Conservation (phyloP, 2,888 invertebrate species). For the Stomorhina lunata region DNA sequence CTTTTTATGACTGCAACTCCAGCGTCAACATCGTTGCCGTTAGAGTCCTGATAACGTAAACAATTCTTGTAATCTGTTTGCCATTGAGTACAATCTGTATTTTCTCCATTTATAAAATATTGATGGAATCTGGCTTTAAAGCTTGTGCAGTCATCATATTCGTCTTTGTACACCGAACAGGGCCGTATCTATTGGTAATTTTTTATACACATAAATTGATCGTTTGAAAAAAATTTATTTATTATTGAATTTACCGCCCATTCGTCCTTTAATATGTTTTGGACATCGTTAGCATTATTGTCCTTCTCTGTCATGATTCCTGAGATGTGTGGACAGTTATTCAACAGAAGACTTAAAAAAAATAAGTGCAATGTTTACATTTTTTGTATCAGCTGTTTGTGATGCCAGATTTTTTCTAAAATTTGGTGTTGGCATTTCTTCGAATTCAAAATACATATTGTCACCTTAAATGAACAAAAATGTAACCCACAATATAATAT, state of each 20-base stretch:
- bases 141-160: slow-evolving; percentile 90
- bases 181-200: slow-evolving; percentile 84
- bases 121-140: slow-evolving; percentile 90
- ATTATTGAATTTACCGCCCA: slow-evolving; percentile 73
- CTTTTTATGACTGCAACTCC: slow-evolving; percentile 85
- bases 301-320: slow-evolving; percentile 57
- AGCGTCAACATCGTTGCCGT: slow-evolving; percentile 83
- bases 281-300: slow-evolving; percentile 14
- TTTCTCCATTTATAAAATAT: slow-evolving; percentile 89
- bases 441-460: too few species aligned
- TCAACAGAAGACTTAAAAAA: slow-evolving; percentile 18
- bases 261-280: slow-evolving; percentile 68
- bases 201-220: neutral
- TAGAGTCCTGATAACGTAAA: slow-evolving; percentile 83
- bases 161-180: slow-evolving; percentile 89
- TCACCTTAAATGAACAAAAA: too few species aligned
- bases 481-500: too few species aligned
- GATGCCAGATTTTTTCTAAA: neutral
- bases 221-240: neutral
- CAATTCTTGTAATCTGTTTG: slow-evolving; percentile 89
- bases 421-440: too few species aligned
- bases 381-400: slow-evolving; percentile 22
- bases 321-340: slow-evolving; percentile 23
- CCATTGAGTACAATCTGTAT: slow-evolving; percentile 89
- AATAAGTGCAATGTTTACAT: neutral